Percentiles rank a stretch among this genome's conserved stretches.
These are phyloP conservation scores for Antechinus flavipes DNA, from an alignment of 2,113 vertebrate species.

Conservation along the genomic window DNA sequence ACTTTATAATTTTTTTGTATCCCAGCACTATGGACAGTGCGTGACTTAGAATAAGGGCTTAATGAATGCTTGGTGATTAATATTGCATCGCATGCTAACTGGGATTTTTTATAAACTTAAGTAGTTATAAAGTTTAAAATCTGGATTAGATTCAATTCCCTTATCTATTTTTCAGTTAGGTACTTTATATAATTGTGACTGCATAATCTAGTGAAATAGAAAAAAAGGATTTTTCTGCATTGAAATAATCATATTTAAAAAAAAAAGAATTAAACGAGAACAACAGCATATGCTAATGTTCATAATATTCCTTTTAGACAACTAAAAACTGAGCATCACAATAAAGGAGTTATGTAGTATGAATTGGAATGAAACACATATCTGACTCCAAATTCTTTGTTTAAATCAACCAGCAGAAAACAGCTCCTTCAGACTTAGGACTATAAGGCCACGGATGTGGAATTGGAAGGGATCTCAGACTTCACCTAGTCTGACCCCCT, in stretches of 20 bases:
- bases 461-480: background rate
- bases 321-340: background rate
- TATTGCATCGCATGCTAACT: background rate
- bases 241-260: background rate
- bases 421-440: background rate
- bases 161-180: background rate
- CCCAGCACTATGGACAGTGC: background rate
- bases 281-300: background rate
- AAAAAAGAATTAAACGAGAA: background rate
- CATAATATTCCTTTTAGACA: background rate
- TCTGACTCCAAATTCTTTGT: background rate
- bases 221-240: conserved; percentile 23
- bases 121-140: background rate
- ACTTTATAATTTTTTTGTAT: background rate
- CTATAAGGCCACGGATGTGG: background rate
- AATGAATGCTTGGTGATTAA: background rate
- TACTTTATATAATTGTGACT: background rate
- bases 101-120: conserved; percentile 18
- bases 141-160: conserved; percentile 3
- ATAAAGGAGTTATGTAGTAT: background rate
- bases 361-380: background rate
- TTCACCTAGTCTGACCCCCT: background rate
- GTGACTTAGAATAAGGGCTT: background rate
- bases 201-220: background rate
- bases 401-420: background rate